Evolutionary conservation across 2,113 vertebrate species (phyloP).

Genomic region (Antechinus stuartii): DNA sequence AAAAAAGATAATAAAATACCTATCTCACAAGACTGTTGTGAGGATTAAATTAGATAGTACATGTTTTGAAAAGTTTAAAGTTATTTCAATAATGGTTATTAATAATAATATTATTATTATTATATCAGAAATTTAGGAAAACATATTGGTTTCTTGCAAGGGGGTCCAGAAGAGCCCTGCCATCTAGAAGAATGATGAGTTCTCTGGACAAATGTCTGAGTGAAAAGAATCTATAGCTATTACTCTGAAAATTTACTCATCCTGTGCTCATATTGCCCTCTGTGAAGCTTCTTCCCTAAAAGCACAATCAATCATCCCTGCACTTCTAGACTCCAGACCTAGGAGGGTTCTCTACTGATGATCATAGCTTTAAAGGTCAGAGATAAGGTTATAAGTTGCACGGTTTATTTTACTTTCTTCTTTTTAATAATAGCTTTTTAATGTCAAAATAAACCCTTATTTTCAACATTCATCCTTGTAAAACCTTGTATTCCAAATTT

Average conservation of each 20-base stretch:
- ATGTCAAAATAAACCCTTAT: no score
- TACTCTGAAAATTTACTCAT: slow-evolving; percentile 14
- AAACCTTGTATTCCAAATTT: no score
- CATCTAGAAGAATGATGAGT: slow-evolving; percentile 31
- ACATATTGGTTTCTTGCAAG: slow-evolving; percentile 6
- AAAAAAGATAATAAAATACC: not conserved
- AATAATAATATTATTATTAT: not conserved
- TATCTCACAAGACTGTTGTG: not conserved
- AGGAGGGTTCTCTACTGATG: not conserved
- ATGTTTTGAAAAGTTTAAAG: not conserved
- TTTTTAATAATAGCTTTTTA: no score
- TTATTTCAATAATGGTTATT: not conserved
- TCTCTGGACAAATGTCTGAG: slow-evolving; percentile 29
- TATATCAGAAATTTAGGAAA: slow-evolving; percentile 25
- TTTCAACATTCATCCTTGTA: no score
- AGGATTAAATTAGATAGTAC: not conserved
- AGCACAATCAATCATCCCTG: slow-evolving; percentile 15
- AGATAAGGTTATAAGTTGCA: not conserved
- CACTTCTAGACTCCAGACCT: not conserved
- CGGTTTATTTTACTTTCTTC: no score
- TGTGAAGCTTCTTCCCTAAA: not conserved
- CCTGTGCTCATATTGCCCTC: not conserved
- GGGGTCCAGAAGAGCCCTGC: slow-evolving; percentile 14
- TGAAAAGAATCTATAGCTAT: slow-evolving; percentile 33
- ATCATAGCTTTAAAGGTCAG: not conserved